These are phyloP conservation scores for Melanerpes formicivorus DNA, from an alignment of 2,113 vertebrate genomes.

Conservation along the genomic window DNA sequence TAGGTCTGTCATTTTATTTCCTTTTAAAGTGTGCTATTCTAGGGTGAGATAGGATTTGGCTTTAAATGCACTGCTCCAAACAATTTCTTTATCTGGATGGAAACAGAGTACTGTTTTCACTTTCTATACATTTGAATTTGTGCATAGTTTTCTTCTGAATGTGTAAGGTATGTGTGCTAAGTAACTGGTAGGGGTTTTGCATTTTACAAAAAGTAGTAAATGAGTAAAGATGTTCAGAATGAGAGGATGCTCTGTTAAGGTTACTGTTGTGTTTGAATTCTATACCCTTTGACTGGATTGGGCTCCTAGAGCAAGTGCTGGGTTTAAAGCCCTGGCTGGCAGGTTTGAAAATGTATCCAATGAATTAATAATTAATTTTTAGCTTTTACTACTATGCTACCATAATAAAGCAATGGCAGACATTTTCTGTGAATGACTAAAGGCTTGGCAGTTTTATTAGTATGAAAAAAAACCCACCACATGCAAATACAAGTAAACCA, in stretches of 20 bases:
- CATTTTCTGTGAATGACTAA: neutral
- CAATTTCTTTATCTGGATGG: neutral
- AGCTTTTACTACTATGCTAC: neutral
- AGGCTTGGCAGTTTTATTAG: neutral
- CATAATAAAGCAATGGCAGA: neutral
- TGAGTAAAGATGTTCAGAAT: neutral
- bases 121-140: neutral
- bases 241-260: neutral
- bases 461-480: neutral
- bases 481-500: neutral
- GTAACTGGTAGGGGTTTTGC: neutral
- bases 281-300: neutral
- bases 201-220: neutral
- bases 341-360: neutral
- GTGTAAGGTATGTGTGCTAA: neutral
- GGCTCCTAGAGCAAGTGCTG: neutral
- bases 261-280: neutral
- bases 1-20: neutral
- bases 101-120: neutral
- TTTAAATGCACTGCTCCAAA: neutral
- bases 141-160: neutral
- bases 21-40: neutral
- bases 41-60: neutral
- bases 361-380: conserved; percentile 30
- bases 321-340: neutral